Conservation (phyloP, 2,888 invertebrate genomes). For the Subacronicta megacephala region DNA sequence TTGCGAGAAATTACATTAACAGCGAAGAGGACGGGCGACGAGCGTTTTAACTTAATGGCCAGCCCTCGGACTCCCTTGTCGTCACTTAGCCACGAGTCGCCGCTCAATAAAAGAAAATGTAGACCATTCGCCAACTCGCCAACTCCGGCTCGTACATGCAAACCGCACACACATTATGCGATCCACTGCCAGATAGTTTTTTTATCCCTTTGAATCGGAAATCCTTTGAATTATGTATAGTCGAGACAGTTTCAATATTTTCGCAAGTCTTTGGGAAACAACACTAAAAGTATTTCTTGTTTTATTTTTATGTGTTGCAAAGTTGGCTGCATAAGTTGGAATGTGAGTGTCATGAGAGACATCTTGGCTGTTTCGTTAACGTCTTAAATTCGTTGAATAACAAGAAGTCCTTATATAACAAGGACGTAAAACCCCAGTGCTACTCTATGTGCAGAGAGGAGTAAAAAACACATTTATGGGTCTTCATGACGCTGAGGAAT, state of each 20-base stretch:
- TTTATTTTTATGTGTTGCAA: slow-evolving; percentile 30
- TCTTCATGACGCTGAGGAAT: slow-evolving; percentile 15
- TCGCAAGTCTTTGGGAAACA: slow-evolving; percentile 34
- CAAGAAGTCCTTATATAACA: slow-evolving; percentile 22
- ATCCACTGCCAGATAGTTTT: slow-evolving; percentile 35
- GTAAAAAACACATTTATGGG: slow-evolving; percentile 3
- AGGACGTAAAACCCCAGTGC: slow-evolving; percentile 25
- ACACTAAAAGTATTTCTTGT: slow-evolving; percentile 43
- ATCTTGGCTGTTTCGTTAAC: slow-evolving; percentile 19
- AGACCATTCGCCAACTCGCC: slow-evolving; percentile 31
- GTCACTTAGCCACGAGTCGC: slow-evolving; percentile 67
- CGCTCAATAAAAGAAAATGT: slow-evolving; percentile 64
- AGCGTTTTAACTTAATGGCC: slow-evolving; percentile 75
- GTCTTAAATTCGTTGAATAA: slow-evolving; percentile 28
- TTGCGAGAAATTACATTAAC: slow-evolving; percentile 76
- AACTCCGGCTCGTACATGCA: slow-evolving; percentile 34
- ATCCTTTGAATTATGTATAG: slow-evolving; percentile 50
- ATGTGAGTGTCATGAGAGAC: slow-evolving; percentile 3
- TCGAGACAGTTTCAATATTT: slow-evolving; percentile 50
- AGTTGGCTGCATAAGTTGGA: slow-evolving; percentile 36
- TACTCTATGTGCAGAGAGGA: slow-evolving; percentile 3
- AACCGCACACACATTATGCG: slow-evolving; percentile 33
- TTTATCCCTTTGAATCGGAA: slow-evolving; percentile 37
- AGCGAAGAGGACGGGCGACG: slow-evolving; percentile 68
- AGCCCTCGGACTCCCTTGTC: slow-evolving; percentile 65